These are phyloP conservation scores for Scaptomyza cyrtandrae DNA, from an alignment of 2,888 invertebrate genomes.

Conservation along the genomic window DNA sequence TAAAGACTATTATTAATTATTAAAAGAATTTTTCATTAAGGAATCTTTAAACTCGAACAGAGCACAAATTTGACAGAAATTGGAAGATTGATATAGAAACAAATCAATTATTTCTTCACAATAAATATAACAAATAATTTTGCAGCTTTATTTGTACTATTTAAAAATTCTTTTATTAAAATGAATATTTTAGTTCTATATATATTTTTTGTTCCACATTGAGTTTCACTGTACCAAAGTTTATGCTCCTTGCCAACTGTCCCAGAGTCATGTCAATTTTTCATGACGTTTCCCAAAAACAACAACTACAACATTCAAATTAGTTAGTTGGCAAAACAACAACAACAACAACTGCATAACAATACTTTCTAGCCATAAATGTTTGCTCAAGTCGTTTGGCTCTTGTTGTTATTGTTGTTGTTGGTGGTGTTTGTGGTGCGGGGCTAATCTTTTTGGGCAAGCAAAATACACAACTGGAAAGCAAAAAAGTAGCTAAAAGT, in stretches of 20 bases:
- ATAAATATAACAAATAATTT: no score
- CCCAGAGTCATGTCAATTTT: conserved; percentile 37
- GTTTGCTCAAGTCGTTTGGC: conserved; percentile 55
- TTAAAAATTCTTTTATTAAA: no score
- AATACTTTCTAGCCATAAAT: conserved; percentile 73
- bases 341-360: conserved; percentile 18
- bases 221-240: conserved; percentile 23
- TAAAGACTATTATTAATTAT: no score
- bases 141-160: no score
- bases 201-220: no score
- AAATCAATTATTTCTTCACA: no score
- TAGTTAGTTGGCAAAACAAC: conserved; percentile 59
- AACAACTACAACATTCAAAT: conserved; percentile 45
- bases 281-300: conserved; percentile 19
- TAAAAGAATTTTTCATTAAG: no score
- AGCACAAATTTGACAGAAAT: no score
- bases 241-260: conserved; percentile 28
- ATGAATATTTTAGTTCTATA: no score
- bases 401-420: background rate
- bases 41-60: no score
- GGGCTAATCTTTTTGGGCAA: conserved; percentile 46
- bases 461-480: conserved; percentile 20
- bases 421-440: background rate
- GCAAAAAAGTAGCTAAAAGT: conserved; percentile 35
- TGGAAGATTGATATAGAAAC: no score